phyloP scores from a whole-genome alignment of 2,113 vertebrate genomes.

The Larimichthys crocea region DNA sequence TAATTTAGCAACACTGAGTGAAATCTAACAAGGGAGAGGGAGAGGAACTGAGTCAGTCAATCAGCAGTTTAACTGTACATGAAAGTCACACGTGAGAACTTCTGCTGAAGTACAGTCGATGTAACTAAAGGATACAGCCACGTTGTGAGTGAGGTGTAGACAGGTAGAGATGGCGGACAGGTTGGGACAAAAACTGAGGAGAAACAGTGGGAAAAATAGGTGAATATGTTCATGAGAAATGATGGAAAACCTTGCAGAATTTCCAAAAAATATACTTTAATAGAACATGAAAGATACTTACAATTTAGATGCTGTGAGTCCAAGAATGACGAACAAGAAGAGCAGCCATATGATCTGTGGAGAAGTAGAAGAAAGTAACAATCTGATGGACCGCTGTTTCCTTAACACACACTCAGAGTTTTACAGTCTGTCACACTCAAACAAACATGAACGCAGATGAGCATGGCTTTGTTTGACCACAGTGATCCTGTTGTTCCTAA shows the following conservation, averaged over 20 bases:
- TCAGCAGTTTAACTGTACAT: not conserved
- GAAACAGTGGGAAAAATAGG: conserved; percentile 3
- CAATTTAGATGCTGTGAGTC: conserved; percentile 80
- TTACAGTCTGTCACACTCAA: not conserved
- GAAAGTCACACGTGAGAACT: not conserved
- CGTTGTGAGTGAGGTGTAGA: conserved; percentile 93
- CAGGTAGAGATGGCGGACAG: conserved; percentile 92
- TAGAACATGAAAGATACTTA: conserved; percentile 59
- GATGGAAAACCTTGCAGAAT: not conserved
- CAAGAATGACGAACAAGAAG: conserved; percentile 76
- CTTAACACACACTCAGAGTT: not conserved
- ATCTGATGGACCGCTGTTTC: not conserved
- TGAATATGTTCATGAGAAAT: not conserved
- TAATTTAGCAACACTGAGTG: not conserved
- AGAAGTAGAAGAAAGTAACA: conserved; percentile 30
- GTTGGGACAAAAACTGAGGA: conserved; percentile 94
- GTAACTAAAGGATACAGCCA: conserved; percentile 93
- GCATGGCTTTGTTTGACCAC: not conserved
- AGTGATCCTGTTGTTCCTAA: conserved; percentile 18
- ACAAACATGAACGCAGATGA: not conserved
- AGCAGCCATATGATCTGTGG: conserved; percentile 78
- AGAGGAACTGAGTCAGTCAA: not conserved
- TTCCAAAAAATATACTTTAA: too few relatives aligned
- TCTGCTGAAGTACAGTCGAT: not conserved
- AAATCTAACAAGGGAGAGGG: not conserved